Conservation (phyloP, 1,140 invertebrate species). For the Augochlora pura region DNA sequence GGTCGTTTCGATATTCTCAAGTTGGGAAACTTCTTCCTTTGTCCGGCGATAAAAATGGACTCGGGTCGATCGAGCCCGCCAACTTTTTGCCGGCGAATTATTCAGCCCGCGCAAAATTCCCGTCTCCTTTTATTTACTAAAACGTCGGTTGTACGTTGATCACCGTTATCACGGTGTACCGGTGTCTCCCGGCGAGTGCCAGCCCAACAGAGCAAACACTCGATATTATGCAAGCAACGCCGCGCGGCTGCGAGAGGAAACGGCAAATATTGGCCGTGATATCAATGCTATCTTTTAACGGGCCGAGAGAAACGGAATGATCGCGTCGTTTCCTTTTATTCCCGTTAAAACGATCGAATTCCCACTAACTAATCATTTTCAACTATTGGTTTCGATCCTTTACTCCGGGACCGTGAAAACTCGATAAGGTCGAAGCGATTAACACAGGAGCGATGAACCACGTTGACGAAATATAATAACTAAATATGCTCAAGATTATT, state of each 20-base stretch:
- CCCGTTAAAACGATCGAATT: background rate
- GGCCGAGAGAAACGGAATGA: background rate
- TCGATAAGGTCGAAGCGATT: too few relatives aligned
- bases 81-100: background rate
- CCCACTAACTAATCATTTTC: background rate
- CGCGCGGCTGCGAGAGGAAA: background rate
- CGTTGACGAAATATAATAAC: too few relatives aligned
- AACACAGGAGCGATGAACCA: too few relatives aligned
- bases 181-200: background rate
- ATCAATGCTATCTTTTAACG: conserved; percentile 11
- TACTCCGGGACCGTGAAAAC: too few relatives aligned
- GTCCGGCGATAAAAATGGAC: too few relatives aligned
- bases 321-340: background rate
- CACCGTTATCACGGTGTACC: background rate
- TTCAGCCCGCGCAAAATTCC: background rate
- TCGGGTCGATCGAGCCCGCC: too few relatives aligned
- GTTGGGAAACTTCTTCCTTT: too few relatives aligned
- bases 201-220: background rate
- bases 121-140: background rate
- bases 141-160: background rate
- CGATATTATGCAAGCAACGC: background rate
- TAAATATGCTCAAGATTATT: too few relatives aligned
- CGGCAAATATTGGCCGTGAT: background rate
- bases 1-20: too few relatives aligned
- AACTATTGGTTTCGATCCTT: too few relatives aligned